These are phyloP conservation scores for Lagopus leucura DNA, from an alignment of 2,113 vertebrate species.

Conservation along the genomic window DNA sequence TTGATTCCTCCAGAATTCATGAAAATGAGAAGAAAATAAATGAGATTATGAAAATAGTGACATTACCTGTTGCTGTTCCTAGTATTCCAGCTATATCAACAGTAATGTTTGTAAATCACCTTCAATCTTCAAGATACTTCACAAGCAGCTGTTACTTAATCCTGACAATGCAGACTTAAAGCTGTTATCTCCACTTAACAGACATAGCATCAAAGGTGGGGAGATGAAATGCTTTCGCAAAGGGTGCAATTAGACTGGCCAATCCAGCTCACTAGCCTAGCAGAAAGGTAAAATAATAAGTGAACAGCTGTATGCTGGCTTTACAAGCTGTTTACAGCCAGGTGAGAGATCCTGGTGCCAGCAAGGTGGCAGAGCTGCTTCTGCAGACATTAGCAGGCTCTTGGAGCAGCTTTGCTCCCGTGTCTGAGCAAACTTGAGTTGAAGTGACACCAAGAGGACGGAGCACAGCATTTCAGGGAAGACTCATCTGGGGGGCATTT, in stretches of 20 bases:
- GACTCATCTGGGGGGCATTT: neutral
- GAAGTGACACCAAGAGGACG: neutral
- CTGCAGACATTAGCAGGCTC: neutral
- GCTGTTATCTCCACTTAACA: neutral
- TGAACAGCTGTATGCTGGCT: neutral
- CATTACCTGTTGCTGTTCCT: neutral
- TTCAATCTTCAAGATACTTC: neutral
- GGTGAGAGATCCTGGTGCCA: neutral
- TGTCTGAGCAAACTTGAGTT: neutral
- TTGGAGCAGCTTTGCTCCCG: neutral
- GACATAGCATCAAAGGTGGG: neutral
- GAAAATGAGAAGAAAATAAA: neutral
- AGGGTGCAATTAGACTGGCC: neutral
- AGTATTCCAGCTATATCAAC: neutral
- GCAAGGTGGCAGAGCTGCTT: neutral
- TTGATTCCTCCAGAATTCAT: neutral
- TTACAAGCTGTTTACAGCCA: neutral
- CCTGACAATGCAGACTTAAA: neutral
- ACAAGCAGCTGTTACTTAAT: neutral
- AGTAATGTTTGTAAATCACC: neutral
- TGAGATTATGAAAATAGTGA: neutral
- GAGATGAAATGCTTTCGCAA: neutral
- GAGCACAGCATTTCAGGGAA: neutral
- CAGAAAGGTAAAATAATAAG: neutral
- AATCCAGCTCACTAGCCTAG: neutral